phyloP scores from a whole-genome alignment of 1,140 invertebrate genomes.

The Asbolus verrucosus region DNA sequence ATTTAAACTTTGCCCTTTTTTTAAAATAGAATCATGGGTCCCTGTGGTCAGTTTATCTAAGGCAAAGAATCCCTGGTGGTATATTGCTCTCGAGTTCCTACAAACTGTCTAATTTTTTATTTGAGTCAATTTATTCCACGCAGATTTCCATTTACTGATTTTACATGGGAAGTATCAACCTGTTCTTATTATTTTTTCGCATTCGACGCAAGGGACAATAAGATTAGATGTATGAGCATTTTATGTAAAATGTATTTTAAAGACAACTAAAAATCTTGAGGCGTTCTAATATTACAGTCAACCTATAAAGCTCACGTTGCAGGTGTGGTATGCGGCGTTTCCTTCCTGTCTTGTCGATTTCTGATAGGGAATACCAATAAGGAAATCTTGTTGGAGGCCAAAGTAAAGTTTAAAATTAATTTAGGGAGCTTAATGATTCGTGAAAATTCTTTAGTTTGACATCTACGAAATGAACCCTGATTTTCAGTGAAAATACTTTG shows the following conservation, averaged over 20 bases:
- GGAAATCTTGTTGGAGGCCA: constrained; percentile 33
- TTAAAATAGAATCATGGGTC: constrained; percentile 10
- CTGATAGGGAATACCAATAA: constrained; percentile 36
- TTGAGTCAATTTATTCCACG: constrained; percentile 5
- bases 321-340: constrained; percentile 6
- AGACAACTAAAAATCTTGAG: too few species aligned
- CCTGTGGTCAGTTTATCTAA: constrained; percentile 12
- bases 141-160: not conserved
- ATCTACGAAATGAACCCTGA: constrained; percentile 37
- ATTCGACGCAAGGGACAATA: too few species aligned
- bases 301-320: not conserved
- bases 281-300: too few species aligned
- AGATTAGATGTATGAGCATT: too few species aligned
- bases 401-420: constrained; percentile 40
- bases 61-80: constrained; percentile 6
- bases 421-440: constrained; percentile 35
- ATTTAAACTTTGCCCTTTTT: not conserved
- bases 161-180: too few species aligned
- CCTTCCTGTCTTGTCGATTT: constrained; percentile 18
- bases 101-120: constrained; percentile 10
- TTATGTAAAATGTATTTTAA: too few species aligned
- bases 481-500: constrained; percentile 34
- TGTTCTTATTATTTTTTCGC: too few species aligned
- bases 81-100: constrained; percentile 3
- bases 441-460: constrained; percentile 39